These are phyloP conservation scores for Aradophagus sp. DNA, from an alignment of 1,140 invertebrate genomes.

Conservation along the genomic window DNA sequence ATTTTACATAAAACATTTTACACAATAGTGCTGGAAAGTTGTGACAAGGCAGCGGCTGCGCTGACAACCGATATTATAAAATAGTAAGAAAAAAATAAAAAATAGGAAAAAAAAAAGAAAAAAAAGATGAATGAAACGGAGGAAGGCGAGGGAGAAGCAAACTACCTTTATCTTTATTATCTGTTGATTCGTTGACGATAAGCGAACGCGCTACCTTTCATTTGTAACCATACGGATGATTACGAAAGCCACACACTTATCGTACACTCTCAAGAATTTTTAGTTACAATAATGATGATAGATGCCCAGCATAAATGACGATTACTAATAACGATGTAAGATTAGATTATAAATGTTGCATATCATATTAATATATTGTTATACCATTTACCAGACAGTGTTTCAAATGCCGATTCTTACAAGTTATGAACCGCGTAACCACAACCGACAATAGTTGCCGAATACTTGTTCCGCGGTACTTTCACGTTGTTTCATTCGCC, in stretches of 20 bases:
- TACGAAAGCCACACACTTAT: conserved; percentile 55
- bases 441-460: too few species aligned
- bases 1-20: conserved; percentile 73
- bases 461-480: too few species aligned
- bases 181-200: conserved; percentile 69
- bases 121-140: too few species aligned
- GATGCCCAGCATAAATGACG: conserved; percentile 73
- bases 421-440: conserved; percentile 52
- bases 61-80: conserved; percentile 61
- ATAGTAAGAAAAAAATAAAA: too few species aligned
- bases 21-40: conserved; percentile 70
- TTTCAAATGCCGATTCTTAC: conserved; percentile 51
- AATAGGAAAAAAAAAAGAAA: too few species aligned
- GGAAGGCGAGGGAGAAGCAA: too few species aligned
- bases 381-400: conserved; percentile 70
- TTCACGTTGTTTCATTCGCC: too few species aligned
- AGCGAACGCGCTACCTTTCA: conserved; percentile 64
- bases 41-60: conserved; percentile 66
- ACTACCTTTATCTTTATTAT: conserved; percentile 66
- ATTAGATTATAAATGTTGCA: conserved; percentile 76
- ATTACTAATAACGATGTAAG: conserved; percentile 71
- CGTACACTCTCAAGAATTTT: conserved; percentile 57
- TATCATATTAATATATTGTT: conserved; percentile 76
- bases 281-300: conserved; percentile 64
- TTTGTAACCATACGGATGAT: conserved; percentile 52